These are phyloP conservation scores for Dermolepida albohirtum DNA, from an alignment of 2,888 invertebrate species.

Conservation along the genomic window DNA sequence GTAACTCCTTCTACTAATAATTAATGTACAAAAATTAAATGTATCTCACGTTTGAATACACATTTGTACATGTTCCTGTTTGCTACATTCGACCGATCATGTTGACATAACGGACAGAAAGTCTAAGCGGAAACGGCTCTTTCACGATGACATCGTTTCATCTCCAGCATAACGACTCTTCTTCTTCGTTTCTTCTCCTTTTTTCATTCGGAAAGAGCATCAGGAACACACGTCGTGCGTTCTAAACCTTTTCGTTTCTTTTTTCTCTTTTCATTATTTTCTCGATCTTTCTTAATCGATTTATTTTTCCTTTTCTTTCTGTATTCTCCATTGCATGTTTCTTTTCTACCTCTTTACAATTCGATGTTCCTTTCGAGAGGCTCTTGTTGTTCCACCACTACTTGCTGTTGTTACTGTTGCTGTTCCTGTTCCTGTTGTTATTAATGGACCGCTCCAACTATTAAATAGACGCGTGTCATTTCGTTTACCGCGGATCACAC, in stretches of 20 bases:
- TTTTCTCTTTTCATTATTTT: conserved; percentile 1
- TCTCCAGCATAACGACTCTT: conserved; percentile 10
- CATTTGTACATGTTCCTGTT: conserved; percentile 13
- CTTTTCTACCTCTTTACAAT: neutral
- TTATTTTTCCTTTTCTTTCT: conserved; percentile 7
- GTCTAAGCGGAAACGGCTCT: conserved; percentile 18
- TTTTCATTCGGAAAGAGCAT: neutral
- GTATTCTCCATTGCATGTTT: conserved; percentile 5
- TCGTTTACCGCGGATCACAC: conserved; percentile 6
- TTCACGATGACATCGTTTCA: conserved; percentile 26
- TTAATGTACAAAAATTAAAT: no score
- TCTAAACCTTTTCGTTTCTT: neutral
- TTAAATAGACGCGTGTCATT: conserved; percentile 28
- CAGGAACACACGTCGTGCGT: neutral
- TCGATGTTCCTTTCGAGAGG: conserved; percentile 9
- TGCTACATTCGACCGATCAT: conserved; percentile 19
- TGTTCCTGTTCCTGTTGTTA: neutral
- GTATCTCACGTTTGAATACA: no score
- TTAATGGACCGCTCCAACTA: neutral
- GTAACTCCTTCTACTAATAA: no score
- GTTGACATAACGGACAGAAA: conserved; percentile 27
- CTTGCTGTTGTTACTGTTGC: neutral
- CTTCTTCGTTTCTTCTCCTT: conserved; percentile 1
- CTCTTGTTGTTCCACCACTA: neutral
- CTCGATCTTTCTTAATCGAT: conserved; percentile 7